phyloP scores from a whole-genome alignment of 2,888 invertebrate genomes.

The Colostygia pectinataria region DNA sequence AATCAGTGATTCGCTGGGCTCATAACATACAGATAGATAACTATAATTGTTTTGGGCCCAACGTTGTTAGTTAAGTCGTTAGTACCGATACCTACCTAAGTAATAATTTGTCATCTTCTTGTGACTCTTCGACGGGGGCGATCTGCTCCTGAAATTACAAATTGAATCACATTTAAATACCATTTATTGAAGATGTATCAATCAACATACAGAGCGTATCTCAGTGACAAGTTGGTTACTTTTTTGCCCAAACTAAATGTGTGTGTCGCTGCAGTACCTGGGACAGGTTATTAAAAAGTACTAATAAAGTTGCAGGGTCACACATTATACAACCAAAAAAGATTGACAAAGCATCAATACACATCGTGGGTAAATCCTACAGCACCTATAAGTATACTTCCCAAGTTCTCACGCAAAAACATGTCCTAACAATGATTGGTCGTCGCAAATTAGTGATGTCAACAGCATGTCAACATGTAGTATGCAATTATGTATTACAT shows the following conservation, averaged over 20 bases:
- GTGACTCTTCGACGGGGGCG: conserved; percentile 69
- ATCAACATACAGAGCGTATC: too few relatives aligned
- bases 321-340: conserved; percentile 9
- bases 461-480: conserved; percentile 45
- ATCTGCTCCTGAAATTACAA: conserved; percentile 64
- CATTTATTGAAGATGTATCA: neutral
- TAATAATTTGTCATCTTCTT: conserved; percentile 62
- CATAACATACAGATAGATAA: conserved; percentile 17
- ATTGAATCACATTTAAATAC: conserved; percentile 8
- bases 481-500: conserved; percentile 54
- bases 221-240: too few relatives aligned
- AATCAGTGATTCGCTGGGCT: conserved; percentile 25
- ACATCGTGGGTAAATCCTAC: conserved; percentile 28
- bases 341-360: conserved; percentile 17
- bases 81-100: conserved; percentile 49
- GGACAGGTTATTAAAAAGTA: too few relatives aligned
- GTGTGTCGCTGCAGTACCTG: too few relatives aligned
- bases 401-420: conserved; percentile 34
- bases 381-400: conserved; percentile 20
- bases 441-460: conserved; percentile 37
- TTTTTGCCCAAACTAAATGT: too few relatives aligned
- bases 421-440: conserved; percentile 34
- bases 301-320: conserved; percentile 9
- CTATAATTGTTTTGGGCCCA: conserved; percentile 19
- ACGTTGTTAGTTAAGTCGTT: conserved; percentile 1